Evolutionary conservation across 2,113 vertebrate genomes (phyloP).

Genomic region (Lichenostomus cassidix): DNA sequence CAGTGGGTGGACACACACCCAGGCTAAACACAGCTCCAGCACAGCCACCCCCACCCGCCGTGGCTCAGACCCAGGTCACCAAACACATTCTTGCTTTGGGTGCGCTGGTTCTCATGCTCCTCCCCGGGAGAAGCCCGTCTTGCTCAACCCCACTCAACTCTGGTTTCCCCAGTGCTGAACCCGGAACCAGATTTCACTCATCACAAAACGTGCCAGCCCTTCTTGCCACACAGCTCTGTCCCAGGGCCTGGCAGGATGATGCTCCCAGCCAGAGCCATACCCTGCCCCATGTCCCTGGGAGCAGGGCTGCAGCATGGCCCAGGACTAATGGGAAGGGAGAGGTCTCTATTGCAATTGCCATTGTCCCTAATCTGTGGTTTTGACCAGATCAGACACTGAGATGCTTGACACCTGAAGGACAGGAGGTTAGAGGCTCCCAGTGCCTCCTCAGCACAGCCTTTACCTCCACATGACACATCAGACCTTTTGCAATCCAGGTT

Average conservation of each 20-base stretch:
- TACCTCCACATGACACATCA: constrained; percentile 26
- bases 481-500: constrained; percentile 12
- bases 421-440: background rate
- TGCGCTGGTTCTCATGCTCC: constrained; percentile 36
- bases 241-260: background rate
- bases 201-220: background rate
- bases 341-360: background rate
- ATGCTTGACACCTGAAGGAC: background rate
- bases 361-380: background rate
- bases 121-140: background rate
- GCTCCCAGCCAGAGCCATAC: fast-evolving
- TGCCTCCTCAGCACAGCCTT: constrained; percentile 2
- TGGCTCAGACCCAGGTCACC: background rate
- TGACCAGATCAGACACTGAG: background rate
- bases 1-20: constrained; percentile 67
- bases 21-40: constrained; percentile 41
- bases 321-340: background rate
- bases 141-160: background rate
- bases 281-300: fast-evolving
- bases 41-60: background rate
- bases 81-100: constrained; percentile 54
- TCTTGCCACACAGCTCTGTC: background rate
- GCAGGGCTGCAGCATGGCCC: background rate
- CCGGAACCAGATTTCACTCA: background rate
- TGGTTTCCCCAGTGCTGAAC: background rate